Percentiles rank a stretch among this genome's conserved stretches.
These are phyloP conservation scores for Ladona fulva DNA, from an alignment of 1,140 invertebrate genomes.

Conservation along the genomic window DNA sequence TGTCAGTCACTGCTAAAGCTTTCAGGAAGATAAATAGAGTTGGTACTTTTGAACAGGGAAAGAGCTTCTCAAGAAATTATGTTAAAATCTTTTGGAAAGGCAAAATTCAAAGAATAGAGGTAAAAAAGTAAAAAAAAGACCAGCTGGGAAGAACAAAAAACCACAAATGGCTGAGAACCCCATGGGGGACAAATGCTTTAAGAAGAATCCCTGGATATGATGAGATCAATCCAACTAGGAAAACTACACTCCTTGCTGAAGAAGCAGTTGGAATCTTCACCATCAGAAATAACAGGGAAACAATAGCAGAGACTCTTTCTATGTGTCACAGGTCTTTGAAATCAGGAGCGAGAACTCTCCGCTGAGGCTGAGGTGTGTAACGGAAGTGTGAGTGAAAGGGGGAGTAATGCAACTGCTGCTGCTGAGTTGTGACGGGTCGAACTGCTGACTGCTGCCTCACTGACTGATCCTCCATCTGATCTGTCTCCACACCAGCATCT, in stretches of 20 bases:
- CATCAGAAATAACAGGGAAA: background rate
- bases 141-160: background rate
- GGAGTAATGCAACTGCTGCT: slow-evolving; percentile 6
- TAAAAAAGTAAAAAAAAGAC: too few relatives aligned
- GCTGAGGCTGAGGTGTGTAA: slow-evolving; percentile 62
- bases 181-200: slow-evolving; percentile 4
- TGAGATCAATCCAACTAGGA: background rate
- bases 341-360: slow-evolving; percentile 32
- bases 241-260: background rate
- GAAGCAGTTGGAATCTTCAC: background rate
- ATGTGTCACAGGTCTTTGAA: background rate
- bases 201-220: background rate
- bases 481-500: background rate
- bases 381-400: slow-evolving; percentile 46
- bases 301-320: background rate
- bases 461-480: background rate
- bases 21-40: too few relatives aligned
- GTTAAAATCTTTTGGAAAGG: too few relatives aligned
- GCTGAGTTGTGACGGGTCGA: background rate
- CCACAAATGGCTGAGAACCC: background rate
- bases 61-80: too few relatives aligned
- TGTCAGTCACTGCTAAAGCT: too few relatives aligned
- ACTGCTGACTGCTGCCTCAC: background rate
- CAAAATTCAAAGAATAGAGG: too few relatives aligned
- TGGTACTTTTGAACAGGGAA: too few relatives aligned